Evolutionary conservation across 2,797 vertebrate genomes (phyloP).

Genomic region (Micropoecilia bifurca): DNA sequence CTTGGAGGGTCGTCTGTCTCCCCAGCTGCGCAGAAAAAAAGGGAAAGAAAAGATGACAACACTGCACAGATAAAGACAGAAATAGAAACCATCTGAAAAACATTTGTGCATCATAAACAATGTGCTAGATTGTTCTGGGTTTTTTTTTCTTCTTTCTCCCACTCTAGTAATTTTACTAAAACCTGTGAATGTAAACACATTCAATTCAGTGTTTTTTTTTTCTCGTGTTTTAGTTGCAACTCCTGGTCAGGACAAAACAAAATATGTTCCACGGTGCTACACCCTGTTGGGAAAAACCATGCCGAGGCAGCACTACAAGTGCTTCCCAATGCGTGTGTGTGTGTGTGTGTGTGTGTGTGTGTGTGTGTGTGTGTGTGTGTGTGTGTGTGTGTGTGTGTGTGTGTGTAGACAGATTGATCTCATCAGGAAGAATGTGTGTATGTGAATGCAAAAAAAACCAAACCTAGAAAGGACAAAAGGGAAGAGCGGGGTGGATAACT

Average conservation of each 20-base stretch:
- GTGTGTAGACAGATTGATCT: no score
- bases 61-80: not conserved
- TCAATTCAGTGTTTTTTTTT: not conserved
- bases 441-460: slow-evolving; percentile 5
- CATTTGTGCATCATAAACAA: not conserved
- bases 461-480: not conserved
- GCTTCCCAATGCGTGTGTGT: slow-evolving; percentile 27
- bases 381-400: not conserved
- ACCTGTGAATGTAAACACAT: not conserved
- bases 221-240: not conserved
- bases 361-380: not conserved
- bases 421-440: no score
- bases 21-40: slow-evolving; percentile 84
- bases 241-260: not conserved
- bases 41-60: not conserved
- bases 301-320: slow-evolving; percentile 45
- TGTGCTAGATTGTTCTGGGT: no score
- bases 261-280: not conserved
- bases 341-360: not conserved
- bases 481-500: slow-evolving; percentile 55
- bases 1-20: slow-evolving; percentile 98
- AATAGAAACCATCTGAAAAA: not conserved
- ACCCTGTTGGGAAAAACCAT: slow-evolving; percentile 43
- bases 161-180: not conserved
- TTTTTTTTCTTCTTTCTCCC: not conserved